phyloP scores from a whole-genome alignment of 2,113 vertebrate genomes.

The Peromyscus maniculatus region DNA sequence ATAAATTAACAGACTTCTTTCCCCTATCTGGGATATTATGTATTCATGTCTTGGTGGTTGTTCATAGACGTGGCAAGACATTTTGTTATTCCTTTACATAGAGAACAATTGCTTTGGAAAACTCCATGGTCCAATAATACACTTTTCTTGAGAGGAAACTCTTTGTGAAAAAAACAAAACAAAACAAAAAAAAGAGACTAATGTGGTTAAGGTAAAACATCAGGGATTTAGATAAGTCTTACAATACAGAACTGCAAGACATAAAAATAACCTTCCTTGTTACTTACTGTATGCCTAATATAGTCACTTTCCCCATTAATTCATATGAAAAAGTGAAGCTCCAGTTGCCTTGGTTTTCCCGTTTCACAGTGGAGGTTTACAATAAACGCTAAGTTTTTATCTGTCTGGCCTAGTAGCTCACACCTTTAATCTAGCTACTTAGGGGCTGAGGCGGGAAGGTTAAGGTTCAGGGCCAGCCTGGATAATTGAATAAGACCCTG shows the following conservation, averaged over 20 bases:
- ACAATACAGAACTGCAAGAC: constrained; percentile 20
- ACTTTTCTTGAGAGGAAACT: constrained; percentile 20
- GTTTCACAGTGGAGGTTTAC: not conserved
- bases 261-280: not conserved
- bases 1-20: not conserved
- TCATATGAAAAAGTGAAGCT: not conserved
- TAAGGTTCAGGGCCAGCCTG: not conserved
- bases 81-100: not conserved
- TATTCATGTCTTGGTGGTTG: not conserved
- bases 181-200: no score
- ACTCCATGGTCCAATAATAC: not conserved
- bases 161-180: not conserved
- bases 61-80: constrained; percentile 35
- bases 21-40: not conserved
- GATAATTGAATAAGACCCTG: not conserved
- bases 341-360: not conserved
- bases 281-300: not conserved
- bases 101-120: constrained; percentile 50
- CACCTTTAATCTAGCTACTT: not conserved
- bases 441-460: not conserved
- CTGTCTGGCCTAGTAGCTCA: not conserved
- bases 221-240: constrained; percentile 40
- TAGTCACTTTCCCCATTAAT: not conserved
- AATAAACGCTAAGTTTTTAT: constrained; percentile 3
- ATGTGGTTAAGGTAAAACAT: not conserved